Base-by-base conservation (phyloP, 2,888 invertebrate genomes). In the Oithona nana region DNA sequence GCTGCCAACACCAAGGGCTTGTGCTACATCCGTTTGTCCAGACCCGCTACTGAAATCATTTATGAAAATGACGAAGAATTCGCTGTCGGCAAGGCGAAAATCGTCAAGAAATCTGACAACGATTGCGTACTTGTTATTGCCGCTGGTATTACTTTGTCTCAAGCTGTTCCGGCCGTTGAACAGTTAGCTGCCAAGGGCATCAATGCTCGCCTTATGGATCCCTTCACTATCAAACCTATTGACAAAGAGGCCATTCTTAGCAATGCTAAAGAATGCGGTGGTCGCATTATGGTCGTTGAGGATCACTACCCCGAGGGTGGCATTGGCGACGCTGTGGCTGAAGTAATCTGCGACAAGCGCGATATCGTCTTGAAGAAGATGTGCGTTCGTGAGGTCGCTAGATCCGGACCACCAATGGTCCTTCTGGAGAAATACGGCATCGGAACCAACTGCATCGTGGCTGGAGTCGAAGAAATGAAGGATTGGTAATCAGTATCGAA, bases 281-380 rank as follows among this genome's bases (percentile, higher is more conserved):
- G 92, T 1, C 77, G 82, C 11, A 80, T 98, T 63, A 73, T 98
- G 58, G 90, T 92, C 39, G 92, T 95, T 0, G 98, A 98, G 74
- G 98, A 98, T 73, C 98, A 98, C 75, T 98, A 98, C 73, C 82
- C 85, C 66, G 39, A 63, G 82, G 88, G 98, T 66, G 98, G 98
- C 60, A 71, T 98, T 63, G 98, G 98, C 65, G 97, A 98, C 73
- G 94, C 97, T 22, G 95, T 97, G 8, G 73, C 84, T 16, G 82
- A 85, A 0, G 89, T 86, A 6, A 77, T 93, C 64, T 81, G 87
- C 1, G 74, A 80, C 67, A 80, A 84, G 69, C 80, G 81, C 1
- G 80, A 83, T 70, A 78, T 86, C 59, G 70, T 81, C 1, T 81
- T 92, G 62, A 82, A 82, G 70, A 85, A 85, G 71, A 73, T 97